phyloP scores from a whole-genome alignment of 2,888 invertebrate genomes.

The Lasius fuliginosus region DNA sequence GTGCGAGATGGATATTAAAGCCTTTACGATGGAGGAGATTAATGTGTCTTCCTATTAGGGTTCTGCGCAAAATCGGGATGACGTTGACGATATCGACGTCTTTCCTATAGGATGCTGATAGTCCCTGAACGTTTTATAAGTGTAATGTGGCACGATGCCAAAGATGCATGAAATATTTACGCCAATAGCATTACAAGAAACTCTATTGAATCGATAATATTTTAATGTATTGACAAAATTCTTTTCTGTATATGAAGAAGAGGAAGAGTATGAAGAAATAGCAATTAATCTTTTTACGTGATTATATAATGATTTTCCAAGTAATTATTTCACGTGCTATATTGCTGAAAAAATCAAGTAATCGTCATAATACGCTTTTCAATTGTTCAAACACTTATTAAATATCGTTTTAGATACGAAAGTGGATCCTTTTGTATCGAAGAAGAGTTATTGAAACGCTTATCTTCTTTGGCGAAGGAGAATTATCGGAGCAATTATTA shows the following conservation, averaged over 20 bases:
- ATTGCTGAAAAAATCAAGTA: background rate
- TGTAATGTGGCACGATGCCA: background rate
- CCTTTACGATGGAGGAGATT: constrained; percentile 36
- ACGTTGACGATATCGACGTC: constrained; percentile 36
- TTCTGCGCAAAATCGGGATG: constrained; percentile 33
- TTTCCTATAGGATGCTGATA: constrained; percentile 18
- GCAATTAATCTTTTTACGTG: background rate
- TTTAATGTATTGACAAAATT: constrained; percentile 1
- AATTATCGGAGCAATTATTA: background rate
- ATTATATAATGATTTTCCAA: background rate
- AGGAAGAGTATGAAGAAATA: background rate
- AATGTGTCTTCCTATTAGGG: constrained; percentile 43
- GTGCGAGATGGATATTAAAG: constrained; percentile 20
- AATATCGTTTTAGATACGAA: constrained; percentile 3
- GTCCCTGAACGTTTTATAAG: background rate
- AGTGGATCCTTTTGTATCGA: background rate
- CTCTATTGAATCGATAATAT: constrained; percentile 8
- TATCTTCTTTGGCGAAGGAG: background rate
- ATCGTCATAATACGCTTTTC: background rate
- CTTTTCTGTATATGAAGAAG: background rate
- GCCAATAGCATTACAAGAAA: background rate
- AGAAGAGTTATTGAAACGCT: background rate
- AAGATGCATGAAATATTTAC: constrained; percentile 33
- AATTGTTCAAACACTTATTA: background rate
- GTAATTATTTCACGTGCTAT: background rate